A percentile compares a stretch with the other conserved stretches of the same genome.
Evolutionary conservation across 2,888 invertebrate genomes (phyloP).

Genomic region (Hypsopygia costalis): DNA sequence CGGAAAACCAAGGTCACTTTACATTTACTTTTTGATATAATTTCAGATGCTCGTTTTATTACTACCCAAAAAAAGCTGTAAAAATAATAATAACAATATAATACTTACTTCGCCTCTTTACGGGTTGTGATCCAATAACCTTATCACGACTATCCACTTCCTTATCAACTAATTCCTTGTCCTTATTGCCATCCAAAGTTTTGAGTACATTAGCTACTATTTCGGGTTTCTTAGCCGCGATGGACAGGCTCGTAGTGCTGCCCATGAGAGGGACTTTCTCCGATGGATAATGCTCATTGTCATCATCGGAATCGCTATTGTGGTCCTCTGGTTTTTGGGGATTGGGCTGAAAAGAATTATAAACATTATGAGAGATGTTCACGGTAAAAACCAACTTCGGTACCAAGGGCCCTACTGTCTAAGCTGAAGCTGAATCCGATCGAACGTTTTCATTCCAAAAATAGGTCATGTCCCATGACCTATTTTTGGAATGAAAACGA

Average conservation of each 20-base stretch:
- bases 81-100: not conserved
- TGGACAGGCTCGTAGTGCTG: conserved; percentile 49
- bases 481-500: too few relatives aligned
- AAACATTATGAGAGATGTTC: conserved; percentile 9
- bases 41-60: too few relatives aligned
- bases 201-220: conserved; percentile 69
- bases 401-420: too few relatives aligned
- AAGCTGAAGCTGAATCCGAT: too few relatives aligned
- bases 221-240: conserved; percentile 55
- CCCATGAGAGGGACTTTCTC: conserved; percentile 75
- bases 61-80: too few relatives aligned
- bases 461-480: too few relatives aligned
- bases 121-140: conserved; percentile 59
- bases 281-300: conserved; percentile 62
- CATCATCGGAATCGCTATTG: conserved; percentile 59
- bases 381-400: too few relatives aligned
- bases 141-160: conserved; percentile 42
- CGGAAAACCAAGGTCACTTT: too few relatives aligned
- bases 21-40: too few relatives aligned
- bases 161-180: conserved; percentile 33
- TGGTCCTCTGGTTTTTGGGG: conserved; percentile 33
- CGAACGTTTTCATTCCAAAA: too few relatives aligned
- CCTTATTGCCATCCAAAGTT: conserved; percentile 49
- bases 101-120: conserved; percentile 70
- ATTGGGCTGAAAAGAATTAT: conserved; percentile 46